These are phyloP conservation scores for Phaenicophaeus curvirostris DNA, from an alignment of 2,797 vertebrate genomes.

Conservation along the genomic window DNA sequence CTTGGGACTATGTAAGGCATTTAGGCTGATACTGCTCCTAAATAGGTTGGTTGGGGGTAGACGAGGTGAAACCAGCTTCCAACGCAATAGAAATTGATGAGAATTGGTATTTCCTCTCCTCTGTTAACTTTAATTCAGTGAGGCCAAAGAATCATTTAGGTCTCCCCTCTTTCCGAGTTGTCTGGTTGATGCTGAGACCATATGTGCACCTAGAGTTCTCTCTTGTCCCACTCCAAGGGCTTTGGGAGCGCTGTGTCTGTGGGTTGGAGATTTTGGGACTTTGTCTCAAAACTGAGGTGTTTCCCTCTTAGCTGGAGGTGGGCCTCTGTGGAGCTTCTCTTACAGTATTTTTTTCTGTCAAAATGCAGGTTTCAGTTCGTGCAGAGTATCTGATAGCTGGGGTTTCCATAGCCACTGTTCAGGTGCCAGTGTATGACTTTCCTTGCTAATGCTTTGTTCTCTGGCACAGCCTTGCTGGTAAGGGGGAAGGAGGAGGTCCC, in stretches of 20 bases:
- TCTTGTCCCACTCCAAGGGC: neutral
- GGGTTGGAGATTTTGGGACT: neutral
- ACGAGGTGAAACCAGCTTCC: neutral
- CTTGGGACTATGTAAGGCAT: neutral
- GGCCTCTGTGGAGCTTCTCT: neutral
- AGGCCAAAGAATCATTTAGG: neutral
- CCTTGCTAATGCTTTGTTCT: conserved; percentile 15
- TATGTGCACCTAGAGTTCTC: neutral
- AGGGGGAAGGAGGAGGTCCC: neutral
- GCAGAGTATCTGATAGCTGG: neutral
- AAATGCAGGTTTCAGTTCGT: neutral
- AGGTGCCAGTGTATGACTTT: neutral
- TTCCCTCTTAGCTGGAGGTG: neutral
- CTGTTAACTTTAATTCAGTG: neutral
- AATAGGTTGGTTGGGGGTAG: neutral
- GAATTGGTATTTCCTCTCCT: neutral
- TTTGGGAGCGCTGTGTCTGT: neutral
- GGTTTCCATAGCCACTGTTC: neutral
- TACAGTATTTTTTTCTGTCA: neutral
- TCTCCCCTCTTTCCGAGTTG: neutral
- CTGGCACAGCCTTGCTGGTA: neutral
- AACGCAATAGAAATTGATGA: neutral
- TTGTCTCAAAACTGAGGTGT: neutral
- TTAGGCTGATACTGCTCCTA: neutral
- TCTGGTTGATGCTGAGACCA: neutral